phyloP scores from a whole-genome alignment of 2,888 invertebrate species.

The Thysanoteuthis rhombus region DNA sequence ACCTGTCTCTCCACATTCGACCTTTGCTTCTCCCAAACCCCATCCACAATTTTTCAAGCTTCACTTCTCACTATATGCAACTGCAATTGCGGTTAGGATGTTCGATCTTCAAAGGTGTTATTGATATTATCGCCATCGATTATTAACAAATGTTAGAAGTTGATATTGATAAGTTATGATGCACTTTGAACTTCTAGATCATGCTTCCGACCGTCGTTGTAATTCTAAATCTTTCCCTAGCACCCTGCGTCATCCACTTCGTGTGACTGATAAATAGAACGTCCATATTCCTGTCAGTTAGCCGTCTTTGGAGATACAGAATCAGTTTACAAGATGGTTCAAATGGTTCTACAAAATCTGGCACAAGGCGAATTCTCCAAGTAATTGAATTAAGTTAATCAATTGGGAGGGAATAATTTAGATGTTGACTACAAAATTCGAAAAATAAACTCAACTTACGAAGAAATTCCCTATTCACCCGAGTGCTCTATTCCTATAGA shows the following conservation, averaged over 20 bases:
- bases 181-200: neutral
- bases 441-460: no score
- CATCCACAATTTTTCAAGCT: neutral
- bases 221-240: neutral
- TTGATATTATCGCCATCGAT: neutral
- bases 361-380: no score
- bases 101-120: neutral
- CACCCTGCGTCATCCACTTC: neutral
- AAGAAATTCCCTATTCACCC: no score
- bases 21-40: neutral
- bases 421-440: no score
- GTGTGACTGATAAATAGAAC: neutral
- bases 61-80: neutral
- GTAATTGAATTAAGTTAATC: no score
- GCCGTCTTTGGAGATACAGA: neutral
- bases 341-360: neutral
- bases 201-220: neutral
- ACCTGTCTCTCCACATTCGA: neutral
- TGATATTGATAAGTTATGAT: neutral
- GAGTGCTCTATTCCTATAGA: no score
- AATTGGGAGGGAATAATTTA: no score
- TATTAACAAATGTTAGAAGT: neutral
- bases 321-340: neutral
- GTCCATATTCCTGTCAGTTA: neutral
- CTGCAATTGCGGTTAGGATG: neutral